phyloP scores from a whole-genome alignment of 2,888 invertebrate species.

The Acholoe squamosa region DNA sequence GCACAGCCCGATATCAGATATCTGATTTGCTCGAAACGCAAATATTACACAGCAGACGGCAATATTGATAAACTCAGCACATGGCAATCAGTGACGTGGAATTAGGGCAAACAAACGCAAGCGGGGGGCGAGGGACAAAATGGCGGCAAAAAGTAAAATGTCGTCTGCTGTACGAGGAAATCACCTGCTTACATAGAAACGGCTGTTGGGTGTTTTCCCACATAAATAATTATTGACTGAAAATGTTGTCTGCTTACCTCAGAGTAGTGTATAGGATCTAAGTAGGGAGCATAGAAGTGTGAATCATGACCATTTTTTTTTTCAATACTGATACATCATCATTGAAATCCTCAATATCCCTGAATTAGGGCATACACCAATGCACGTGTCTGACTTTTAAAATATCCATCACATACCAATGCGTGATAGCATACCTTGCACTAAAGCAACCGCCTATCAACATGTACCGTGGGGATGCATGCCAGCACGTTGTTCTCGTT shows the following conservation, averaged over 20 bases:
- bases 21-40: no score
- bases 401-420: no score
- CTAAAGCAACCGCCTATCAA: no score
- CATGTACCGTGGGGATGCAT: no score
- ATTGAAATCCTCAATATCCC: no score
- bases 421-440: no score
- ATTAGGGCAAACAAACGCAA: background rate
- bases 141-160: background rate
- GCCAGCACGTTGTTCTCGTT: no score
- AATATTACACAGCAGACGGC: no score
- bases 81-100: constrained; percentile 7
- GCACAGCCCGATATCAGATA: no score
- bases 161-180: background rate
- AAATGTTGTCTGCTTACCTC: background rate
- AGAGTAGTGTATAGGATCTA: background rate
- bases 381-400: no score
- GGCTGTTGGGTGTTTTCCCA: background rate
- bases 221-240: background rate
- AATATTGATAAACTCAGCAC: background rate
- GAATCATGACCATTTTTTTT: background rate
- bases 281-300: background rate
- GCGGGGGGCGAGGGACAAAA: background rate
- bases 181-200: background rate
- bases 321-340: background rate
- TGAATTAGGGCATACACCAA: no score